Evolutionary conservation across 2,888 invertebrate genomes (phyloP), one percentile per base, ranked within the genome.

Genomic region (Brachypterus glaber): DNA sequence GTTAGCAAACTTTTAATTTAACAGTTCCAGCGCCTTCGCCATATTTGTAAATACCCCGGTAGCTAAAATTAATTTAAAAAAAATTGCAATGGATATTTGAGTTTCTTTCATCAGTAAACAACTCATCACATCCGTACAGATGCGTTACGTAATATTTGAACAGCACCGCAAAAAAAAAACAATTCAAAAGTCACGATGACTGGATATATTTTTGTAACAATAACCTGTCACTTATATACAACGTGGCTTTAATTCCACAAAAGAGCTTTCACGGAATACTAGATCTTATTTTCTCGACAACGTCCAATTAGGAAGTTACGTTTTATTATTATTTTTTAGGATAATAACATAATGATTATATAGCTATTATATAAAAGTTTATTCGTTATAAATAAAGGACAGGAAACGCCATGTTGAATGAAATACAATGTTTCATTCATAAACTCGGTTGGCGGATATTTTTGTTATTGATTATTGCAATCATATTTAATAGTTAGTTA

Each of bases 351-450:
- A 58, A 60, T 59, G 53, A 55, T 53, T 53, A 56, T 55, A 55
- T 59, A 56, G 55, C 57, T 57, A 56, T 54, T n/a, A n/a, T n/a
- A n/a, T n/a, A n/a, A n/a, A n/a, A n/a, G 57, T 58, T 57, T 55
- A 54, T 53, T 50, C 52, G 57, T 55, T 57, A 55, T 52, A 53
- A 53, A 53, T 54, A 53, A 51, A 44, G 36, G 47, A 45, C 58
- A 56, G 59, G 59, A 60, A 58, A 54, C 54, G 52, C 47, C 21
- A 7, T 9, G 21, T 9, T 21, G 7, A 21, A 21, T 21, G 21
- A 21, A 9, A 21, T 21, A 21, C 21, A n/a, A n/a, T n/a, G n/a
- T n/a, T n/a, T n/a, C n/a, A n/a, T n/a, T n/a, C n/a, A n/a, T n/a
- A n/a, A n/a, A n/a, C n/a, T n/a, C n/a, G n/a, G n/a, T n/a, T n/a